Evolutionary conservation across 2,888 invertebrate genomes (phyloP).

Genomic region (Andrena marginata): DNA sequence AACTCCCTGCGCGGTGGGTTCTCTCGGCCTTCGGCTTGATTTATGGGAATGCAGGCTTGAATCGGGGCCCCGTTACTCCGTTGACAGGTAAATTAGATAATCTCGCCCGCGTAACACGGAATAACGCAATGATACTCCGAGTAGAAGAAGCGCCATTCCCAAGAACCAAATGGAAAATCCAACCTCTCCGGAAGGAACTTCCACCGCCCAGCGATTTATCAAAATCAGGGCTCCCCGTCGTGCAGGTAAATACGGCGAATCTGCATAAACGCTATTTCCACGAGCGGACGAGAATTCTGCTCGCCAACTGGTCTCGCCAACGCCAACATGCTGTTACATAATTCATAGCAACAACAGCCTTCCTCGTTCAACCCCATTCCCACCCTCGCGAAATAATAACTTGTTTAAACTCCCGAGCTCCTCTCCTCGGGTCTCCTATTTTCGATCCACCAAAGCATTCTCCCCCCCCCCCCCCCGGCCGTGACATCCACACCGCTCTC

Average conservation of each 20-base stretch:
- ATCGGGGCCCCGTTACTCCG: conserved; percentile 1
- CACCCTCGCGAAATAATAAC: conserved; percentile 28
- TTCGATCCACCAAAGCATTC: neutral
- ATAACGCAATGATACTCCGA: neutral
- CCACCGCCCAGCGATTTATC: conserved; percentile 18
- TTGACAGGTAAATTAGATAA: neutral
- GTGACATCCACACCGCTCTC: too few relatives aligned
- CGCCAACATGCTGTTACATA: conserved; percentile 43
- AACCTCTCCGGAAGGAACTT: neutral
- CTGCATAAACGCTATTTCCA: conserved; percentile 36
- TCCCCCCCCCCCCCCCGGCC: too few relatives aligned
- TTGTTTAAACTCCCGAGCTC: conserved; percentile 18
- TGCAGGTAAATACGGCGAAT: conserved; percentile 17
- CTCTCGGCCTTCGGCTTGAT: neutral
- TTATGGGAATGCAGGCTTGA: neutral
- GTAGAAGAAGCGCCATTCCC: neutral
- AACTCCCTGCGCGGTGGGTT: conserved; percentile 5
- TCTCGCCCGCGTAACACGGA: neutral
- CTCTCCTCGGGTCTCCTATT: neutral
- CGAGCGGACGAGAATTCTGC: conserved; percentile 46
- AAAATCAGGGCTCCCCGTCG: neutral
- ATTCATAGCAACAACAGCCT: conserved; percentile 40
- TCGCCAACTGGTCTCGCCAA: conserved; percentile 19
- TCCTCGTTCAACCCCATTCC: conserved; percentile 18
- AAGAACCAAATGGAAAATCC: conserved; percentile 12